Evolutionary conservation across 1,140 invertebrate species (phyloP), one percentile per base, ranked within the genome.

Genomic region (Frieseomelitta varia): DNA sequence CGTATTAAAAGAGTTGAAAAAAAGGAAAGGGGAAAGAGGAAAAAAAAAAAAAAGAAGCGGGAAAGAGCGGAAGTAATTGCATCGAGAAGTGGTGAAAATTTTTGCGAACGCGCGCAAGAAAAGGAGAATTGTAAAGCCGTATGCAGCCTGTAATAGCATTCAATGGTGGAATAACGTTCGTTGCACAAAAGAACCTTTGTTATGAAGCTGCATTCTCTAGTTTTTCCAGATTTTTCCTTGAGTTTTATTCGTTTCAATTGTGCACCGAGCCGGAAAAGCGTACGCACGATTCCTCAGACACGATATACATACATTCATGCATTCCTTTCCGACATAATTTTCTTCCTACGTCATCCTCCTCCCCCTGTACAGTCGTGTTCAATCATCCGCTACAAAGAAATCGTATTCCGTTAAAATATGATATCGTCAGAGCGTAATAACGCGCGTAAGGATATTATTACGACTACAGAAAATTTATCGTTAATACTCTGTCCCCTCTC

Each of bases 261-360:
- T 53, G 81, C 76, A 63, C 11, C 56, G 67, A 39, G 19, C 56
- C 76, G 63, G 76, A 84, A 84, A 72, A 79, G 27, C 67, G 75
- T 71, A 84, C 81, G 81, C 81, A 84, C 61, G 75, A 71, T 84
- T 78, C 76, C 21, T 63, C 63, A 8, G 58, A 30, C n/a, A n/a
- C 39, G 75, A 84, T 84, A 79, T 84, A 84, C 79, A 79, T 84
- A 84, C 79, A 79, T 84, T 79, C 81, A 72, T 84, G 81, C 81
- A 72, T 84, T 53, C 76, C 81, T 51, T 77, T 21, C 24, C 73
- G 39, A 61, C 30, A 55, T 83, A 83, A 83, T 83, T 83, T 79
- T 79, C 75, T 84, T 63, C 56, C 27, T 61, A 51, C 67, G 76
- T 79, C 81, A 63, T 79, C 39, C 24, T 27, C 24, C 39, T 63